Percentiles rank a stretch among this genome's conserved stretches.
Conservation (phyloP, 2,888 invertebrate species). For the Acleris sparsana region DNA sequence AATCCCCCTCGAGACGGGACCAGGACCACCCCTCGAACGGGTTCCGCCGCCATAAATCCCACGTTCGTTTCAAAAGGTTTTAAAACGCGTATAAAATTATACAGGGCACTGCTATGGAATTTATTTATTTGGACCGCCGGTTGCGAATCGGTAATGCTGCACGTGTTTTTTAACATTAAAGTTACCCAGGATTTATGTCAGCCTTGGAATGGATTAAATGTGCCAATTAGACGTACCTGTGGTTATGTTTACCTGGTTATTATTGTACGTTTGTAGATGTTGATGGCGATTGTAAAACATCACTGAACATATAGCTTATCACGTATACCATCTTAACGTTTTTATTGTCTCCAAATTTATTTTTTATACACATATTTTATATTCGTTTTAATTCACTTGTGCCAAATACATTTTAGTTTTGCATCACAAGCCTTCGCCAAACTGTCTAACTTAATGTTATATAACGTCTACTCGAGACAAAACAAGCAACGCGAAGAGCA, state of each 20-base stretch:
- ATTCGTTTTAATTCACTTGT: too few species aligned
- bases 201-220: conserved; percentile 32
- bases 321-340: too few species aligned
- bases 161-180: conserved; percentile 58
- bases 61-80: conserved; percentile 80
- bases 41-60: conserved; percentile 79
- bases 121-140: conserved; percentile 62
- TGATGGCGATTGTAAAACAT: too few species aligned
- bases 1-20: conserved; percentile 68
- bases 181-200: conserved; percentile 26
- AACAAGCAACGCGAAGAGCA: conserved; percentile 10
- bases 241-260: conserved; percentile 26
- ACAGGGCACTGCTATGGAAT: conserved; percentile 74
- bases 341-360: too few species aligned
- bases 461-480: background rate
- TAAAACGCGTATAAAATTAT: conserved; percentile 83
- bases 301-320: too few species aligned
- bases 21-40: conserved; percentile 80
- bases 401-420: too few species aligned
- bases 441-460: background rate
- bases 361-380: too few species aligned
- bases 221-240: conserved; percentile 27
- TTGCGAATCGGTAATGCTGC: conserved; percentile 56
- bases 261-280: background rate
- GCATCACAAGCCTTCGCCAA: too few species aligned